Evolutionary conservation across 2,797 vertebrate species (phyloP).

Genomic region (Chelonia mydas): DNA sequence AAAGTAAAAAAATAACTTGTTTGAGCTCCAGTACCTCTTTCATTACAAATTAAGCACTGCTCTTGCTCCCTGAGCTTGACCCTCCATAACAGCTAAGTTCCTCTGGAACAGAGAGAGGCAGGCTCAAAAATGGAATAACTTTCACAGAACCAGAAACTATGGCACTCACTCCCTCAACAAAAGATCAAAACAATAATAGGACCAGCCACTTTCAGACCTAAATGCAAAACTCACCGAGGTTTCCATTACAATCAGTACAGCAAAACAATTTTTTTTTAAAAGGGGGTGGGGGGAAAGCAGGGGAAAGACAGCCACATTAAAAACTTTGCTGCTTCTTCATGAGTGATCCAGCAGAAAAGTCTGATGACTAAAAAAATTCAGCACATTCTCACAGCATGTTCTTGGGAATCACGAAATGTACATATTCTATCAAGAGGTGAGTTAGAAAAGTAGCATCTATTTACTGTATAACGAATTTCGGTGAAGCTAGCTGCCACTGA

Average conservation of each 20-base stretch:
- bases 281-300: not conserved
- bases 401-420: slow-evolving; percentile 22
- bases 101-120: not conserved
- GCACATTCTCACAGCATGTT: not conserved
- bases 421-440: not conserved
- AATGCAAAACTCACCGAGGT: not conserved
- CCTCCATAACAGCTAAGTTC: not conserved
- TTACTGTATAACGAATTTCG: slow-evolving; percentile 15
- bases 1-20: not conserved
- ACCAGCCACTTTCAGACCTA: not conserved
- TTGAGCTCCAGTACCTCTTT: not conserved
- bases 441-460: slow-evolving; percentile 1
- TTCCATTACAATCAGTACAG: not conserved
- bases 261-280: not conserved
- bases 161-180: not conserved
- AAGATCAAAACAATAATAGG: not conserved
- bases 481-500: not conserved
- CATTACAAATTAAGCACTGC: not conserved
- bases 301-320: not conserved
- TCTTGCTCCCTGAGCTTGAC: not conserved
- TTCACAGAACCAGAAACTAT: not conserved
- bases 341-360: not conserved
- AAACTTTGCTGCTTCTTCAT: not conserved
- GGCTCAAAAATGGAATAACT: not conserved
- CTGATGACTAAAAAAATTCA: not conserved